Percentiles rank a stretch among this genome's conserved stretches.
Evolutionary conservation across 2,797 vertebrate genomes (phyloP).

Genomic region (Natrix natrix): DNA sequence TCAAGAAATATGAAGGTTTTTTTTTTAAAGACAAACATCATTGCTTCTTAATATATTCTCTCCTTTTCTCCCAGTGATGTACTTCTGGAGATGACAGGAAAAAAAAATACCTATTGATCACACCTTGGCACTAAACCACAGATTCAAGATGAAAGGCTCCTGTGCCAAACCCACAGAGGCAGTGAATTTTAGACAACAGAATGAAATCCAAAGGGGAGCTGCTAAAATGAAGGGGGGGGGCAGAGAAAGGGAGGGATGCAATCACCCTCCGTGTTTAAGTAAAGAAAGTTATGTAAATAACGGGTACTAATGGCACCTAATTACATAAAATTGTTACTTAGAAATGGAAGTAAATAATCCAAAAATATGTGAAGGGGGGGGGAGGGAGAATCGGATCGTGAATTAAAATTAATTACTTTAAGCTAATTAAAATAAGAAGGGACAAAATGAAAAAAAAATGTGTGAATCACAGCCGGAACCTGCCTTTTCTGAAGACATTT

Average conservation of each 20-base stretch:
- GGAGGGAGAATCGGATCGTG: conserved; percentile 60
- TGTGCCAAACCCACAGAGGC: not conserved
- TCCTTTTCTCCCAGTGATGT: not conserved
- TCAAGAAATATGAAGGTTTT: not conserved
- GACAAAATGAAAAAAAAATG: conserved; percentile 71
- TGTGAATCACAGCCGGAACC: conserved; percentile 70
- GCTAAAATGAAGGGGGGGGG: conserved; percentile 43
- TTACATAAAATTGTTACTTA: conserved; percentile 77
- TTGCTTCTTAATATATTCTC: not conserved
- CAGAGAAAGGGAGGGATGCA: not conserved
- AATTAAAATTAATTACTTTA: conserved; percentile 80
- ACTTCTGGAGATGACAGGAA: not conserved
- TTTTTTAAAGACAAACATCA: not conserved
- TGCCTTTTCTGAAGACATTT: conserved; percentile 64
- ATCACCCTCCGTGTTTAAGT: conserved; percentile 29
- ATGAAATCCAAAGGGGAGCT: conserved; percentile 48
- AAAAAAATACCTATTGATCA: not conserved
- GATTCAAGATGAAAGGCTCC: not conserved
- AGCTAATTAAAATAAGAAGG: conserved; percentile 82
- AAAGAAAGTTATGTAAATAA: conserved; percentile 67
- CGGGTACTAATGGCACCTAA: conserved; percentile 70
- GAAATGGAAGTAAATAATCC: conserved; percentile 76
- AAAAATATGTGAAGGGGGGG: conserved; percentile 64
- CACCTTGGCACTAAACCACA: not conserved
- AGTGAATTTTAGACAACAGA: conserved; percentile 51